These are phyloP conservation scores for Nesospiza acunhae DNA, from an alignment of 2,113 vertebrate genomes.

Conservation along the genomic window DNA sequence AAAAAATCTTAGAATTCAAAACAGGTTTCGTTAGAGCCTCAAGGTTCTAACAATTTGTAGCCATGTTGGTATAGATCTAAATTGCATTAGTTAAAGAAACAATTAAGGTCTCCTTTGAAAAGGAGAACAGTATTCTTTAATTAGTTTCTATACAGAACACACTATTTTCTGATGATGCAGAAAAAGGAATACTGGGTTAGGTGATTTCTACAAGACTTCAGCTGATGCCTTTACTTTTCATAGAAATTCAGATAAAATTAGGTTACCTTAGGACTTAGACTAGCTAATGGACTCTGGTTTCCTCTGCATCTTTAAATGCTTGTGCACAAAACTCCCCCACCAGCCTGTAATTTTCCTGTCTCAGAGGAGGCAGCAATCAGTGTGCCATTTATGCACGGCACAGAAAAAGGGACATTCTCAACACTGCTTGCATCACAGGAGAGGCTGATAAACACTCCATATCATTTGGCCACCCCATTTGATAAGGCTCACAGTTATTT, in stretches of 20 bases:
- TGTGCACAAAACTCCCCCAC: background rate
- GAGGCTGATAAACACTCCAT: constrained; percentile 6
- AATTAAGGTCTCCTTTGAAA: background rate
- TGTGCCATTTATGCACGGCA: background rate
- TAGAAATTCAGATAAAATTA: background rate
- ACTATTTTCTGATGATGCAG: background rate
- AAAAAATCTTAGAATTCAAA: background rate
- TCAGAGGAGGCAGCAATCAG: background rate
- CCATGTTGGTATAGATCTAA: background rate
- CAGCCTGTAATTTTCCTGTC: background rate
- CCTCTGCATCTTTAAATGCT: background rate
- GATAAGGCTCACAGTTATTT: background rate
- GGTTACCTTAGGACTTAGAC: background rate
- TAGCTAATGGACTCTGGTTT: background rate
- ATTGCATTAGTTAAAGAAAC: background rate
- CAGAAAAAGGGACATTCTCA: background rate
- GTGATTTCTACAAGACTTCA: background rate
- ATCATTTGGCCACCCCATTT: background rate
- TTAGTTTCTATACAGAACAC: background rate
- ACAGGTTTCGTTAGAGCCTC: background rate
- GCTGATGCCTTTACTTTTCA: background rate
- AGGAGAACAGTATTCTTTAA: background rate
- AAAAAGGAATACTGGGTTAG: background rate
- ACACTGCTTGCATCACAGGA: background rate
- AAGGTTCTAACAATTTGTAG: background rate